These are phyloP conservation scores for Oxytorus armatus DNA, from an alignment of 2,888 invertebrate genomes.

Conservation along the genomic window DNA sequence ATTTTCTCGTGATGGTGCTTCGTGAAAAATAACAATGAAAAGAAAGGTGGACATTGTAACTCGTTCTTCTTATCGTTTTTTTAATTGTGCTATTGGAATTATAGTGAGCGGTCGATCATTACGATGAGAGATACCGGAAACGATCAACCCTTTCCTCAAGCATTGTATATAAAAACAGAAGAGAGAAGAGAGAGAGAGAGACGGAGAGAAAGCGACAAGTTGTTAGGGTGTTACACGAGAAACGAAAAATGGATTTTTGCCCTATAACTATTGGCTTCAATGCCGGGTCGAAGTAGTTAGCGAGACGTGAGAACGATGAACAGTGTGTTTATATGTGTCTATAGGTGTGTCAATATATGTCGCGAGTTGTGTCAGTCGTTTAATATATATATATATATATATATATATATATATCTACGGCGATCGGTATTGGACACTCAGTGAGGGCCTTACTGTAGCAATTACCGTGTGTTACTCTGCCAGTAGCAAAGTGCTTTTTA, in stretches of 20 bases:
- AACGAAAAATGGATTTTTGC: slow-evolving; percentile 46
- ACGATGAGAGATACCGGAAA: too few relatives aligned
- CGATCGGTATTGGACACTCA: slow-evolving; percentile 26
- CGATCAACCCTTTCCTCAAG: too few relatives aligned
- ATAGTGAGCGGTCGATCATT: too few relatives aligned
- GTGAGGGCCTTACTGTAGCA: slow-evolving; percentile 43
- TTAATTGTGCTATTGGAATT: too few relatives aligned
- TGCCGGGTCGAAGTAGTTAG: slow-evolving; percentile 46
- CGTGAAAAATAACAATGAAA: too few relatives aligned
- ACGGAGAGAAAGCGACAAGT: neutral
- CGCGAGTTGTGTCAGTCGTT: slow-evolving; percentile 39
- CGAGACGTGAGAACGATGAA: slow-evolving; percentile 30
- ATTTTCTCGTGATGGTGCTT: too few relatives aligned
- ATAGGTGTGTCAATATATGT: neutral
- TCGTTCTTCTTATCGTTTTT: too few relatives aligned
- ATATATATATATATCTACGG: too few relatives aligned
- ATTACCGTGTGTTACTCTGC: slow-evolving; percentile 56
- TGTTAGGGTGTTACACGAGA: slow-evolving; percentile 21
- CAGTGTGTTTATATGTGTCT: slow-evolving; percentile 5
- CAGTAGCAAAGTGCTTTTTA: slow-evolving; percentile 63
- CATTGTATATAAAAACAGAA: too few relatives aligned
- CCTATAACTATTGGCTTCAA: slow-evolving; percentile 23
- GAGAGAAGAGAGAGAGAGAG: slow-evolving; percentile 5
- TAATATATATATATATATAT: neutral
- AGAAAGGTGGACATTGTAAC: too few relatives aligned